Evolutionary conservation across 1,140 invertebrate genomes (phyloP), one percentile per base, ranked within the genome.

Genomic region (Tetramorium simillimum): DNA sequence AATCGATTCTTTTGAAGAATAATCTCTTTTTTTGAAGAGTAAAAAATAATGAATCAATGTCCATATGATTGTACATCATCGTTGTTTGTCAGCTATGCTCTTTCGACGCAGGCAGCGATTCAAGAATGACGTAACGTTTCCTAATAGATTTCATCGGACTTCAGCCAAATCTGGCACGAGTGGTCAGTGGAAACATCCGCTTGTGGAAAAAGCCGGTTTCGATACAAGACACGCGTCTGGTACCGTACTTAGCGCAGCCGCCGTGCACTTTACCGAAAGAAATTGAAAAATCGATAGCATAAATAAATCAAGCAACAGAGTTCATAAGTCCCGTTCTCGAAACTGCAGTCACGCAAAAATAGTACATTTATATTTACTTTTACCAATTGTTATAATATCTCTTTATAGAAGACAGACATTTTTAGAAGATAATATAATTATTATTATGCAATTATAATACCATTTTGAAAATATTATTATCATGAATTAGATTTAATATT

Each of bases 61-160:
- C 33, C 21, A 69, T 40, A 40, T 1, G 18, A 81, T 28, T 46
- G 51, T 53, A 62, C 12, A 76, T 76, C 40, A 14, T 82, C 21
- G n/a, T 58, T 12, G 53, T 14, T 2, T 51, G 18, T 46, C 37
- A 7, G 7, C 18, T 63, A 21, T 56, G 16, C 12, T 70, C 21
- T 24, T 75, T 62, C 65, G 24, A 73, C 40, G 7, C 16, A 88
- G 86, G 88, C 88, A 86, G 62, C 51, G 75, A 56, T 89, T 82
- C 85, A 90, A 70, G 21, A 69, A 82, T 92, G 89, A 89, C 86
- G 90, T 82, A 92, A 92, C 65, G 75, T 73, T 88, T 86, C 84
- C 78, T 91, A 91, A 90, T 88, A 91, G 70, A 82, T 69, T 65
- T 90, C 81, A 70, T 89, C 60, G 78, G 56, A 77, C 53, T 88